These are phyloP conservation scores for Lacerta bilineata DNA, from an alignment of 2,797 vertebrate species.

Conservation along the genomic window DNA sequence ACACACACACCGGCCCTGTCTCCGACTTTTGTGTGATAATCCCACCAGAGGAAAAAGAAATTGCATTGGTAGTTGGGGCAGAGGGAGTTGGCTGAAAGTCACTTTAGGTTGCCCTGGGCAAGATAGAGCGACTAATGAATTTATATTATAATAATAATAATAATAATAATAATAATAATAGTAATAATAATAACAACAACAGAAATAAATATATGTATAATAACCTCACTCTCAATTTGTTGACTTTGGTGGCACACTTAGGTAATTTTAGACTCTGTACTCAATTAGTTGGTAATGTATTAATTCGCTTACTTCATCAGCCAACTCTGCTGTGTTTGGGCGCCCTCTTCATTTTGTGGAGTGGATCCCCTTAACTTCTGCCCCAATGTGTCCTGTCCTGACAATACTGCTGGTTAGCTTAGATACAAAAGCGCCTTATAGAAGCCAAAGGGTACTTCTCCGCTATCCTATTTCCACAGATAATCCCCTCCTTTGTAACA, in stretches of 20 bases:
- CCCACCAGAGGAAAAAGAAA: not conserved
- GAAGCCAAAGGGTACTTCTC: not conserved
- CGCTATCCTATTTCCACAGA: not conserved
- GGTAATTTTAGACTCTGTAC: not conserved
- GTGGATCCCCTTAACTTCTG: not conserved
- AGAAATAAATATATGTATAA: not conserved
- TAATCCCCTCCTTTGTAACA: not conserved
- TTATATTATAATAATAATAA: too few relatives aligned
- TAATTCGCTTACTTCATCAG: not conserved
- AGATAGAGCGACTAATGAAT: too few relatives aligned
- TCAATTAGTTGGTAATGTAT: not conserved
- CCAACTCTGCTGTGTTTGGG: not conserved
- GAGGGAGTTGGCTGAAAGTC: too few relatives aligned
- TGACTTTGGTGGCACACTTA: not conserved
- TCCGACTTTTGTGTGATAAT: not conserved
- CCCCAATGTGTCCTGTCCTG: not conserved
- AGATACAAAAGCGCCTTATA: not conserved
- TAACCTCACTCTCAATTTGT: not conserved
- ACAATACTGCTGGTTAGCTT: not conserved
- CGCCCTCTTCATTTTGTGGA: not conserved
- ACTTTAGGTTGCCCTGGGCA: too few relatives aligned
- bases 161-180: too few relatives aligned
- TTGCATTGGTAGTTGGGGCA: not conserved
- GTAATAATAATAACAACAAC: too few relatives aligned
- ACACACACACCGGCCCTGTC: conserved; percentile 70